A percentile compares a stretch with the other conserved stretches of the same genome.
phyloP scores from a whole-genome alignment of 2,888 invertebrate genomes.

The Tenthredo distinguenda region DNA sequence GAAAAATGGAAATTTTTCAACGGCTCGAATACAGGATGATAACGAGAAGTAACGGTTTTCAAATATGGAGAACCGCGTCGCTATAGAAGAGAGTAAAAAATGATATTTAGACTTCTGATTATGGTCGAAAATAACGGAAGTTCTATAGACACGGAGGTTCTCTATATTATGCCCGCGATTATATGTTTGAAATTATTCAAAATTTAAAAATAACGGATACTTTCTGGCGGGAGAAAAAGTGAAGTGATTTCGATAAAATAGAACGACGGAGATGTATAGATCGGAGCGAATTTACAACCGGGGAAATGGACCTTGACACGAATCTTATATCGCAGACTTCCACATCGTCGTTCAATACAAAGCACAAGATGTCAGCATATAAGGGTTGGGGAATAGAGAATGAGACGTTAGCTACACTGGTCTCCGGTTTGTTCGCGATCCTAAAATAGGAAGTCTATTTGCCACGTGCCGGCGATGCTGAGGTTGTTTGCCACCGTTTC shows the following conservation, averaged over 20 bases:
- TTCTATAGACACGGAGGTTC: not conserved
- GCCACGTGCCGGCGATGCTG: not conserved
- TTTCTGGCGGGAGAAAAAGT: not conserved
- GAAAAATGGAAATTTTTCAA: not conserved
- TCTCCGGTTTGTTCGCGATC: not conserved
- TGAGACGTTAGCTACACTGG: not conserved
- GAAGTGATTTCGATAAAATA: not conserved
- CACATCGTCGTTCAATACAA: not conserved
- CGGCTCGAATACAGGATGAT: not conserved
- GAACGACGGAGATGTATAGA: not conserved
- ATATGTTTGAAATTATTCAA: not conserved
- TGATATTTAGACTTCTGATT: not conserved
- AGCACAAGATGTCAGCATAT: not conserved
- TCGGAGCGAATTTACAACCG: not conserved
- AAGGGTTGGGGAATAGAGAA: not conserved
- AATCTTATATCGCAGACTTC: not conserved
- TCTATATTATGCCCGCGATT: not conserved
- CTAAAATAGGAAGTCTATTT: slow-evolving; percentile 22
- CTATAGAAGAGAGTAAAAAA: not conserved
- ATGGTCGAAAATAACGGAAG: not conserved
- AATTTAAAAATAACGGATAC: not conserved
- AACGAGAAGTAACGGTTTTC: no score
- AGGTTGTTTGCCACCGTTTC: slow-evolving; percentile 20
- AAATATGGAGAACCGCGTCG: no score
- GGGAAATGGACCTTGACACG: not conserved